phyloP scores from a whole-genome alignment of 2,888 invertebrate genomes.

The Erebia epiphron region DNA sequence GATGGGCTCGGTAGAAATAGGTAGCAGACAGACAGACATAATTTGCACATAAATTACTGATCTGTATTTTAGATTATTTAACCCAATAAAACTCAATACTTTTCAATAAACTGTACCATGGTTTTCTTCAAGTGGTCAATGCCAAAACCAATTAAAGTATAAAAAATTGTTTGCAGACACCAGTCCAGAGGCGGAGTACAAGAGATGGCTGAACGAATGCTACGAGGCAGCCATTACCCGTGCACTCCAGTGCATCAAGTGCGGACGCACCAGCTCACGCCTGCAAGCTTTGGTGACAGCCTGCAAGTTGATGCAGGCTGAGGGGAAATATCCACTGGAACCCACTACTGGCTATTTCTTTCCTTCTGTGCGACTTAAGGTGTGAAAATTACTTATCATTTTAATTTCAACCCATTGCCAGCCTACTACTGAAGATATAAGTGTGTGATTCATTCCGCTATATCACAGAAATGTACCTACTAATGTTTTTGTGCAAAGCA shows the following conservation, averaged over 20 bases:
- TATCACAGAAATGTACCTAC: too few species aligned
- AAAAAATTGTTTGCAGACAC: conserved; percentile 49
- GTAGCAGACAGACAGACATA: too few species aligned
- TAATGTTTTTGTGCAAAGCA: too few species aligned
- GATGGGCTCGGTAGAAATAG: too few species aligned
- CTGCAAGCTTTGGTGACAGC: conserved; percentile 87
- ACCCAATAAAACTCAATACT: too few species aligned
- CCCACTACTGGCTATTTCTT: conserved; percentile 82
- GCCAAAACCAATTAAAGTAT: background rate
- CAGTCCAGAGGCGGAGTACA: conserved; percentile 84
- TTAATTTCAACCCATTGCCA: background rate
- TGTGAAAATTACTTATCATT: conserved; percentile 42
- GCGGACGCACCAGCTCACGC: conserved; percentile 76
- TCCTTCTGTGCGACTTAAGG: conserved; percentile 86
- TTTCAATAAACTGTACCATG: too few species aligned
- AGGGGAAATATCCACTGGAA: conserved; percentile 87
- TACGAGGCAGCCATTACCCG: conserved; percentile 86
- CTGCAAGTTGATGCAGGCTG: conserved; percentile 88
- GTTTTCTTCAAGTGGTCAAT: background rate
- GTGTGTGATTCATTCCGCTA: too few species aligned
- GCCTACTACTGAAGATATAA: background rate
- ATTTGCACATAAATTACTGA: too few species aligned
- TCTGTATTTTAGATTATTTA: too few species aligned
- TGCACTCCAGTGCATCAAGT: conserved; percentile 82
- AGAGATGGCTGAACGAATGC: conserved; percentile 86